Evolutionary conservation across 2,113 vertebrate species (phyloP).

Genomic region (Neogobius melanostomus): DNA sequence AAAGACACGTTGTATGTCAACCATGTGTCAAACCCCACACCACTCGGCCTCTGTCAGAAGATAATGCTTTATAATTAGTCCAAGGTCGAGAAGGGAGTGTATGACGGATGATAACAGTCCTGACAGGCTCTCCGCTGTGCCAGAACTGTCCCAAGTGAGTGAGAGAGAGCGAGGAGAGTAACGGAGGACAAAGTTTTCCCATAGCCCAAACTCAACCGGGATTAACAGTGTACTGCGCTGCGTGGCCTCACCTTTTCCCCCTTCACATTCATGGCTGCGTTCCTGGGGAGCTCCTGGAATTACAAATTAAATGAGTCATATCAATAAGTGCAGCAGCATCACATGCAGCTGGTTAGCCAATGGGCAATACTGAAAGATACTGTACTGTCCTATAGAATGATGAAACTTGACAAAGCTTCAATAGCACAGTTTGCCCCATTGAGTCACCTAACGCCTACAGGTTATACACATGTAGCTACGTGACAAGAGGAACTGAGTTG

Average conservation of each 20-base stretch:
- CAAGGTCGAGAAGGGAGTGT: conserved; percentile 60
- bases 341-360: too few relatives aligned
- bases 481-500: too few relatives aligned
- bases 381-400: too few relatives aligned
- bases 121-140: conserved; percentile 42
- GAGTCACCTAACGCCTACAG: too few relatives aligned
- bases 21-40: conserved; percentile 3
- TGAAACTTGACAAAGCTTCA: too few relatives aligned
- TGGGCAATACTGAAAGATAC: too few relatives aligned
- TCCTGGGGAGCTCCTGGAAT: conserved; percentile 42
- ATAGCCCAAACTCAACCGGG: conserved; percentile 26
- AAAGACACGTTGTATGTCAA: conserved; percentile 10
- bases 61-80: conserved; percentile 72
- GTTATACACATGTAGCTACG: too few relatives aligned
- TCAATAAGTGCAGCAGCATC: not conserved
- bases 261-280: conserved; percentile 65
- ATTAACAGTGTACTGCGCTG: conserved; percentile 42
- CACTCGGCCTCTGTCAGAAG: conserved; percentile 28
- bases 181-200: conserved; percentile 50
- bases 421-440: too few relatives aligned
- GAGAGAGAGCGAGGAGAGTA: not conserved
- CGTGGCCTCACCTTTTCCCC: conserved; percentile 67
- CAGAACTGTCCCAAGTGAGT: conserved; percentile 42
- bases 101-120: conserved; percentile 59
- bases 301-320: not conserved